Percentiles rank a stretch among this genome's conserved stretches.
These are phyloP conservation scores for Lampris incognitus DNA, from an alignment of 2,113 vertebrate species.

Conservation along the genomic window DNA sequence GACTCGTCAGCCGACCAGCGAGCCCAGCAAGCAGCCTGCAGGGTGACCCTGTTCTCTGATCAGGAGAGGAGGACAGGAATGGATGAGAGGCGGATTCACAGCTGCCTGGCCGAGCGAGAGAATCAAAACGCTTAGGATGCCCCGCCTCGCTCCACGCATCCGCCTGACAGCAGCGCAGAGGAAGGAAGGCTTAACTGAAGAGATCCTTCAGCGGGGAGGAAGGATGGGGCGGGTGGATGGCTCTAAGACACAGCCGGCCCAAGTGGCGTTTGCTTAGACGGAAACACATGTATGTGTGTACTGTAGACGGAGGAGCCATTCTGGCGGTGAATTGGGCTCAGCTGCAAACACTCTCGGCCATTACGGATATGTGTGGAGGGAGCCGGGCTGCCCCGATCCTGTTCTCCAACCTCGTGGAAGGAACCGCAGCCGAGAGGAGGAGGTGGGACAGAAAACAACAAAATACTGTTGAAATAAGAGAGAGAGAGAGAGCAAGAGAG, in stretches of 20 bases:
- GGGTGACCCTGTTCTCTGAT: neutral
- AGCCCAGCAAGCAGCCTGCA: no score
- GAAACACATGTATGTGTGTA: neutral
- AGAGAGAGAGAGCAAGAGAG: conserved; percentile 39
- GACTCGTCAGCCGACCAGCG: no score
- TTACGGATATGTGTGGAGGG: conserved; percentile 53
- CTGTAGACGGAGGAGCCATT: conserved; percentile 36
- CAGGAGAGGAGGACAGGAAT: neutral
- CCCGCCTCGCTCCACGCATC: conserved; percentile 15
- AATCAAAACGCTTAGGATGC: conserved; percentile 9
- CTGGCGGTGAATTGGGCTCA: conserved; percentile 63
- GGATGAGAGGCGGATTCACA: conserved; percentile 22
- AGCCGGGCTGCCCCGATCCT: no score
- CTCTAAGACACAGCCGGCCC: conserved; percentile 37
- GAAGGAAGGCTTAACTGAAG: conserved; percentile 27
- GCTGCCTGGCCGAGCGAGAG: neutral
- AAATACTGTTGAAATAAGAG: conserved; percentile 43
- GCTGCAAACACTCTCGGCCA: conserved; percentile 58
- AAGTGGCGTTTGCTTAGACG: conserved; percentile 59
- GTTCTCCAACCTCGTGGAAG: no score
- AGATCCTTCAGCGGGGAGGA: conserved; percentile 25
- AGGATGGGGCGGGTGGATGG: neutral
- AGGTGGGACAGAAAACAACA: no score
- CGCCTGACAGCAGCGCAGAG: neutral
- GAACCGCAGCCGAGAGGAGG: no score